These are phyloP conservation scores for Adelphocoris suturalis DNA, from an alignment of 2,888 invertebrate species.

Conservation along the genomic window DNA sequence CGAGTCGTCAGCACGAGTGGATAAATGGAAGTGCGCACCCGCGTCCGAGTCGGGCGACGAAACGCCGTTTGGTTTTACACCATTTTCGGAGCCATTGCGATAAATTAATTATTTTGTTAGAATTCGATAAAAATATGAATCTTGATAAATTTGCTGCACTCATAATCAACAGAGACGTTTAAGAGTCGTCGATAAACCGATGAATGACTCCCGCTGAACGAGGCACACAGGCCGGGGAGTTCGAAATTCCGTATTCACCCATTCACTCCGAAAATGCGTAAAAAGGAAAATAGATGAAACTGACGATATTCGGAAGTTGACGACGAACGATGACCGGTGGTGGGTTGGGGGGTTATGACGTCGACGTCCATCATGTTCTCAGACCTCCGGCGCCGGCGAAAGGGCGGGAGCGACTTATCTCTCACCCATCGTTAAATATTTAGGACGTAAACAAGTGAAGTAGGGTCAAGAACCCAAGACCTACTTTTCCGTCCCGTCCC, in stretches of 20 bases:
- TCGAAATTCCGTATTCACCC: neutral
- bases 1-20: no score
- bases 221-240: no score
- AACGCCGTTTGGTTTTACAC: no score
- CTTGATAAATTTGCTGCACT: no score
- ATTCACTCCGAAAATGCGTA: neutral
- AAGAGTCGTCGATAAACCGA: no score
- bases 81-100: no score
- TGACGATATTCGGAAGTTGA: neutral
- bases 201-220: no score
- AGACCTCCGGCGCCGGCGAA: neutral
- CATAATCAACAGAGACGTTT: no score
- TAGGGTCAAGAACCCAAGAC: constrained; percentile 51
- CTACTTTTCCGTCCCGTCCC: constrained; percentile 18
- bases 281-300: neutral
- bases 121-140: no score
- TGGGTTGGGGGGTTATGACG: neutral
- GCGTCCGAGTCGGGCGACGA: no score
- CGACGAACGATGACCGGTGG: neutral
- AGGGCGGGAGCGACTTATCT: constrained; percentile 56
- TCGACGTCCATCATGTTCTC: constrained; percentile 44
- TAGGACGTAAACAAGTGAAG: constrained; percentile 59
- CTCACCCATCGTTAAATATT: constrained; percentile 62
- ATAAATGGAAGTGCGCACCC: no score
- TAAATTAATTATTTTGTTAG: no score